Evolutionary conservation across 2,797 vertebrate genomes (phyloP).

Genomic region (Sarcophilus harrisii): DNA sequence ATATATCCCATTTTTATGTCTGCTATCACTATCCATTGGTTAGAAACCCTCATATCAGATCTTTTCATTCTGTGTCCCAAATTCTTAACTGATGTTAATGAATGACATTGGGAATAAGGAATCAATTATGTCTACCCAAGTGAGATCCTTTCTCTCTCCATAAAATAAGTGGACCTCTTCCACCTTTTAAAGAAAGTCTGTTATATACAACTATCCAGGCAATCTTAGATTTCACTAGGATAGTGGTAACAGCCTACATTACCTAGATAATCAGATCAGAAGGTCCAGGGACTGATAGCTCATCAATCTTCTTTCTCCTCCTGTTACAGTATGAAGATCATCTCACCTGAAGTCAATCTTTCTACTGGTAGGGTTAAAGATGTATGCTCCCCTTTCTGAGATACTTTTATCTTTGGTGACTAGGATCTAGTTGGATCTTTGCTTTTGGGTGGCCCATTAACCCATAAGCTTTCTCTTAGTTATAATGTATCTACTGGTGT

Average conservation of each 20-base stretch:
- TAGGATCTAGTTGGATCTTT: background rate
- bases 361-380: background rate
- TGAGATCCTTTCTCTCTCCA: background rate
- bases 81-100: background rate
- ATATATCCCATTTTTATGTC: background rate
- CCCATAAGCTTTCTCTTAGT: background rate
- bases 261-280: background rate
- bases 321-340: background rate
- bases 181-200: background rate
- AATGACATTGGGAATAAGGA: background rate
- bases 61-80: background rate
- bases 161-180: background rate
- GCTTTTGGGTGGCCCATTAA: background rate
- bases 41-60: background rate
- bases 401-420: background rate
- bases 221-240: background rate
- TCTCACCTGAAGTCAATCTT: background rate
- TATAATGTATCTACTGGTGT: background rate
- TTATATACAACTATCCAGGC: background rate
- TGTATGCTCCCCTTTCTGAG: background rate
- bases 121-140: background rate
- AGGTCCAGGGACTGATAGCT: background rate
- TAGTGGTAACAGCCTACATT: background rate
- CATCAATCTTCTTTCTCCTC: background rate
- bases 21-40: background rate